These are phyloP conservation scores for Drepanosiphum platanoidis DNA, from an alignment of 2,888 invertebrate species.

Conservation along the genomic window DNA sequence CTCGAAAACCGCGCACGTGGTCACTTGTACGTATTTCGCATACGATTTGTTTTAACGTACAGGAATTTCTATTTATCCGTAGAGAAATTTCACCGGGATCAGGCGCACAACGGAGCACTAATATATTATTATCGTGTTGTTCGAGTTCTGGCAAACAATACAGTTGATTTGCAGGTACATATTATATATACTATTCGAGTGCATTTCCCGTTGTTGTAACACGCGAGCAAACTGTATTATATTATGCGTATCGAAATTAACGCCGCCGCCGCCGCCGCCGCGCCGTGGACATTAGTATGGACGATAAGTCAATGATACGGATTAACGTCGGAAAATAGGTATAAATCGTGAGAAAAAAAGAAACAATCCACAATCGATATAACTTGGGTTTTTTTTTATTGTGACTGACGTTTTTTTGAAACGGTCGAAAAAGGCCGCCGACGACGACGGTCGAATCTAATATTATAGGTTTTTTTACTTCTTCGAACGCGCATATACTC, in stretches of 20 bases:
- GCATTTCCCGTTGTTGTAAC: neutral
- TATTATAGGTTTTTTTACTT: too few relatives aligned
- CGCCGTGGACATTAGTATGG: neutral
- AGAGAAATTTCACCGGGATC: neutral
- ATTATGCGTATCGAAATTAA: neutral
- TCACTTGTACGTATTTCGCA: neutral
- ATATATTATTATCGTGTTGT: neutral
- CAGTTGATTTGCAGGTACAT: neutral
- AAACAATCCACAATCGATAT: too few relatives aligned
- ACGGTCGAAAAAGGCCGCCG: too few relatives aligned
- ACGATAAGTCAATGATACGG: neutral
- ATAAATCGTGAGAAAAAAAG: neutral
- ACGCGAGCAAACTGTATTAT: neutral
- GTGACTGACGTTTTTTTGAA: too few relatives aligned
- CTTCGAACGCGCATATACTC: too few relatives aligned
- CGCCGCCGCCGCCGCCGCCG: too few relatives aligned
- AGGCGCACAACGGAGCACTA: neutral
- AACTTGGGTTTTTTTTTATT: too few relatives aligned
- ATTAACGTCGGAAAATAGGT: neutral
- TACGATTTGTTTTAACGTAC: constrained; percentile 2
- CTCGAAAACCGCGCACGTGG: neutral
- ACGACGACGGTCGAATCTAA: too few relatives aligned
- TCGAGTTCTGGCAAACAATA: neutral
- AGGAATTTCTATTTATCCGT: neutral
- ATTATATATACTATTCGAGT: neutral